Conservation (phyloP, 2,888 invertebrate genomes). For the Cephus sareptanus region DNA sequence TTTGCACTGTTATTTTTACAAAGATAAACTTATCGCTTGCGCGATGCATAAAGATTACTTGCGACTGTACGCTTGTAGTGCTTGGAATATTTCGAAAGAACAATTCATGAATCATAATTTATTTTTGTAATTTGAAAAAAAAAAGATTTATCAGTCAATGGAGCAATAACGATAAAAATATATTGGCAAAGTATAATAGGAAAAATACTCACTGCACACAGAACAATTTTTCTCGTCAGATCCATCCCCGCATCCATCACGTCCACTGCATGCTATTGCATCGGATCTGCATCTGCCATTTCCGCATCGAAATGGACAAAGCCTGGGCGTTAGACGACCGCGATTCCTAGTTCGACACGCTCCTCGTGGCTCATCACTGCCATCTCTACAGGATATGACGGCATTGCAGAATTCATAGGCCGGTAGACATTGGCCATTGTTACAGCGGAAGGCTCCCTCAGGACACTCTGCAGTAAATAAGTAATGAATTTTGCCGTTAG, state of each 20-base stretch:
- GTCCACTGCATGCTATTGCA: slow-evolving; percentile 89
- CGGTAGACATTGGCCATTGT: slow-evolving; percentile 87
- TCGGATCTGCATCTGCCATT: slow-evolving; percentile 90
- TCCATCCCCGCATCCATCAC: slow-evolving; percentile 92
- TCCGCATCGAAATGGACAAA: slow-evolving; percentile 86
- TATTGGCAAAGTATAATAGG: neutral
- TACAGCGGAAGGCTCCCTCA: slow-evolving; percentile 84
- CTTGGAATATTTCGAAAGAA: neutral
- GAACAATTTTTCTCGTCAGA: slow-evolving; percentile 87
- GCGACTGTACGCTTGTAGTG: neutral
- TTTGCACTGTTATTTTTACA: neutral
- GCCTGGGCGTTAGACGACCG: slow-evolving; percentile 67
- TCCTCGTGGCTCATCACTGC: slow-evolving; percentile 84
- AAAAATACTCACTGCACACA: slow-evolving; percentile 83
- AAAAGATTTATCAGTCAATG: too few species aligned
- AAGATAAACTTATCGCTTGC: neutral
- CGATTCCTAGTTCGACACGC: slow-evolving; percentile 66
- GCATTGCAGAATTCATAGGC: slow-evolving; percentile 94
- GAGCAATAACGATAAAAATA: neutral
- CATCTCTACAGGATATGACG: slow-evolving; percentile 86
- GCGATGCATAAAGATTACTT: neutral
- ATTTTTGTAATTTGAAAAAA: neutral
- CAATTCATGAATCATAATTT: neutral
- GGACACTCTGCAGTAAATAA: slow-evolving; percentile 72
- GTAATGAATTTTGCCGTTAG: neutral